Evolutionary conservation across 2,113 vertebrate species (phyloP).

Genomic region (Oryzias celebensis): DNA sequence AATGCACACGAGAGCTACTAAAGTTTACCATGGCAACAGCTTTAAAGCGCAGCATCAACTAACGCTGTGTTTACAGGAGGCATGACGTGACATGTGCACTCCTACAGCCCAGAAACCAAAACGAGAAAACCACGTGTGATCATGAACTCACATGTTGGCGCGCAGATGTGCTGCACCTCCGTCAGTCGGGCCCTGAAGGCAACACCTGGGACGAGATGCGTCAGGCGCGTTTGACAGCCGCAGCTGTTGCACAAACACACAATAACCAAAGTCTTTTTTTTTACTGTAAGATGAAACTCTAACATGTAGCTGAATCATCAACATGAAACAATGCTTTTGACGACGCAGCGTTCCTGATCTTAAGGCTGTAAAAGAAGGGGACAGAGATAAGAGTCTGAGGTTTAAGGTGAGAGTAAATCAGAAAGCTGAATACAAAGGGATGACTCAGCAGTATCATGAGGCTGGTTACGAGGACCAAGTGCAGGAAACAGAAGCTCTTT

Average conservation of each 20-base stretch:
- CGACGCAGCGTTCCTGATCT: no score
- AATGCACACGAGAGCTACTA: slow-evolving; percentile 38
- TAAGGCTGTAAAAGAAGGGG: no score
- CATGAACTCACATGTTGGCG: slow-evolving; percentile 2
- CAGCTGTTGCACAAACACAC: slow-evolving; percentile 49
- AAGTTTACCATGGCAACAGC: slow-evolving; percentile 37
- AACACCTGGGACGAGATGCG: slow-evolving; percentile 63
- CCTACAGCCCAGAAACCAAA: background rate
- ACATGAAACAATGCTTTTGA: no score
- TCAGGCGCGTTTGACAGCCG: slow-evolving; percentile 47
- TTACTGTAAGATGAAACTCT: background rate
- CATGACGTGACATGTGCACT: slow-evolving; percentile 41
- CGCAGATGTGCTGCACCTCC: slow-evolving; percentile 9
- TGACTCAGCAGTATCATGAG: no score
- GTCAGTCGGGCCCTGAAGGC: slow-evolving; percentile 39
- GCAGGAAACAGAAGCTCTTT: no score
- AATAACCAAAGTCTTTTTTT: background rate
- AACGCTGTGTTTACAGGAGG: slow-evolving; percentile 31
- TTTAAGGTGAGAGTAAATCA: no score
- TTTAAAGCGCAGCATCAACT: slow-evolving; percentile 35
- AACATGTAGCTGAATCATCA: no score
- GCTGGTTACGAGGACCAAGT: no score
- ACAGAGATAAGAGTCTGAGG: no score
- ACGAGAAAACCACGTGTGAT: no score
- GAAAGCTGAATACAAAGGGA: no score